A percentile compares a stretch with the other conserved stretches of the same genome.
Evolutionary conservation across 2,113 vertebrate species (phyloP).

Genomic region (Macheiramphus alcinus): DNA sequence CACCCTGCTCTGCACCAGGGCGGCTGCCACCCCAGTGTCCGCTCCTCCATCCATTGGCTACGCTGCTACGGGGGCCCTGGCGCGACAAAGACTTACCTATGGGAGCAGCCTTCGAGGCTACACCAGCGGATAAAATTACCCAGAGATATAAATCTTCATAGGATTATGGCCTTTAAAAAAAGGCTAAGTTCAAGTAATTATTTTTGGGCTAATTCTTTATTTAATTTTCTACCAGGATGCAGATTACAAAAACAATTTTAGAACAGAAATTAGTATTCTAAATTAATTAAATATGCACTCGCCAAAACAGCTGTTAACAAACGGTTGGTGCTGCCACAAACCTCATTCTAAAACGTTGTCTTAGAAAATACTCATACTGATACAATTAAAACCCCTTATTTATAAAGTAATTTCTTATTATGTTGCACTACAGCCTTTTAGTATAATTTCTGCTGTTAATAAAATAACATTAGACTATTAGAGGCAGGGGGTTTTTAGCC

Average conservation of each 20-base stretch:
- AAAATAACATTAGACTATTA: background rate
- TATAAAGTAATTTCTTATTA: background rate
- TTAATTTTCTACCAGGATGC: constrained; percentile 26
- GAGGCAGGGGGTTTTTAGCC: background rate
- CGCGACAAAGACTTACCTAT: background rate
- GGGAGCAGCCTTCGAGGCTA: background rate
- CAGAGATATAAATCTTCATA: background rate
- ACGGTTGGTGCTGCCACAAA: background rate
- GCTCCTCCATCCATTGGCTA: background rate
- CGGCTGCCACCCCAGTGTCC: accelerated
- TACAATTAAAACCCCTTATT: background rate
- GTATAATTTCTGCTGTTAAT: background rate
- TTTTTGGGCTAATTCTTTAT: background rate
- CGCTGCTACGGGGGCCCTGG: background rate
- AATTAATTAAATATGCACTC: constrained; percentile 6
- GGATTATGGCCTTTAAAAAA: background rate
- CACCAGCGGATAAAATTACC: background rate
- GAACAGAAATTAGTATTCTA: background rate
- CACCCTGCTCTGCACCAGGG: background rate
- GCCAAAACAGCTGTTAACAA: constrained; percentile 15
- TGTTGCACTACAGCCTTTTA: background rate
- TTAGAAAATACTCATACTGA: background rate
- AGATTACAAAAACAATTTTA: background rate
- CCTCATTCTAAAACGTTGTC: constrained; percentile 9
- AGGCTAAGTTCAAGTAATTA: constrained; percentile 13